phyloP scores from a whole-genome alignment of 30 jellyfish, hydroid and myxozoan genomes.

The Chironex yamaguchii region DNA sequence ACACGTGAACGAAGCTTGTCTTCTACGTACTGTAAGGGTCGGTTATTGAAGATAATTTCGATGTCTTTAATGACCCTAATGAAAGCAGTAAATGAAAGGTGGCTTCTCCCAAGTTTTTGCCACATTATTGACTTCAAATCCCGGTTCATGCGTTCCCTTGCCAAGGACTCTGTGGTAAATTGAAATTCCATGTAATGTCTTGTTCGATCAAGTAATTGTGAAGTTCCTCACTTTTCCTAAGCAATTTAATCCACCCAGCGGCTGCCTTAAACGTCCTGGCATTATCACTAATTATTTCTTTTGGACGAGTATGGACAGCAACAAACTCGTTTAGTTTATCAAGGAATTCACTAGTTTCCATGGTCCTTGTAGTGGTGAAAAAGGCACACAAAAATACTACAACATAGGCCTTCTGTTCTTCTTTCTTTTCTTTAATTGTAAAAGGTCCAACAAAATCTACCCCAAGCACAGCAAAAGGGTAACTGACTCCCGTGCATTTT shows the following conservation, averaged over 20 bases:
- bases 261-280: slow-evolving; percentile 43
- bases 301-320: slow-evolving; percentile 42
- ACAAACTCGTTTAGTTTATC: slow-evolving; percentile 48
- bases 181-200: too few species aligned
- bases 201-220: too few species aligned
- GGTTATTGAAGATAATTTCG: not conserved
- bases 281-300: slow-evolving; percentile 45
- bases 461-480: slow-evolving; percentile 51
- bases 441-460: slow-evolving; percentile 55
- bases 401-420: slow-evolving; percentile 30
- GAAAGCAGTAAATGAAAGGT: not conserved
- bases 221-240: slow-evolving; percentile 3
- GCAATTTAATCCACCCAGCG: slow-evolving; percentile 25
- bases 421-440: slow-evolving; percentile 2
- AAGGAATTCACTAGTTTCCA: slow-evolving; percentile 16
- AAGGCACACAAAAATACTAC: slow-evolving; percentile 31
- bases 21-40: not conserved
- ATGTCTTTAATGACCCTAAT: not conserved
- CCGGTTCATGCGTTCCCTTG: not conserved
- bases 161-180: too few species aligned
- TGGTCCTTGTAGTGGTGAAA: slow-evolving; percentile 23
- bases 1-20: not conserved
- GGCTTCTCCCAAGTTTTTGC: slow-evolving; percentile 1
- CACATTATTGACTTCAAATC: not conserved
- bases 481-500: slow-evolving; percentile 14